Evolutionary conservation across 1,140 invertebrate genomes (phyloP), one percentile per base, ranked within the genome.

Genomic region (Drepana arcuata): DNA sequence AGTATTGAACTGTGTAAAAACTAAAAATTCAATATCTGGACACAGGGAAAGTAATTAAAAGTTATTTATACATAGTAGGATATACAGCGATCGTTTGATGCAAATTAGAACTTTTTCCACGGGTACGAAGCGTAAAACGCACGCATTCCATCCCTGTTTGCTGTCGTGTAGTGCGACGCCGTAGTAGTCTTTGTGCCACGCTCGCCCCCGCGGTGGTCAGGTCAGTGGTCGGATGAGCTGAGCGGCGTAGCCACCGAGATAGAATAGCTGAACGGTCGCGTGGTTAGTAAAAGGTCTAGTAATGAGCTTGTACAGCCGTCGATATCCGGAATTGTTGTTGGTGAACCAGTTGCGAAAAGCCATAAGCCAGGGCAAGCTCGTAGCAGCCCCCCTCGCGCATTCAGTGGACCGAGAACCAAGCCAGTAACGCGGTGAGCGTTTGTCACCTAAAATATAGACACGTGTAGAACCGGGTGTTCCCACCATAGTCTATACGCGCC

Each of bases 361-460:
- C 38, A 35, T 35, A 33, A 6, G 34, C 16, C 34, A 41, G 25
- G 14, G 34, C 14, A 27, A 48, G 35, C 10, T 40, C 26, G 10
- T 30, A 24, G 27, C 35, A 45, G 14, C 25, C 18, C 31, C 29
- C 6, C 42, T 32, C 3, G 35, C 31, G 10, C 24, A 27, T 32
- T n/a, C n/a, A n/a, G n/a, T n/a, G n/a, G n/a, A n/a, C n/a, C n/a
- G n/a, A n/a, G n/a, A n/a, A n/a, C n/a, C 14, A 16, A 36, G 33
- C 7, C 35, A 25, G n/a, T 2, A 7, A 9, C 21, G 26, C 15
- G 24, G 11, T 34, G 26, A 1, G 36, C 27, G 14, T 46, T 46
- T 14, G 32, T 36, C 0, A 13, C 27, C 14, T 21, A 2, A 36
- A 41, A 2, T 53, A 54, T 0, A 54, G 24, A 38, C 46, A 54